These are phyloP conservation scores for Tridacna crocea DNA, from an alignment of 2,888 invertebrate genomes.

Conservation along the genomic window DNA sequence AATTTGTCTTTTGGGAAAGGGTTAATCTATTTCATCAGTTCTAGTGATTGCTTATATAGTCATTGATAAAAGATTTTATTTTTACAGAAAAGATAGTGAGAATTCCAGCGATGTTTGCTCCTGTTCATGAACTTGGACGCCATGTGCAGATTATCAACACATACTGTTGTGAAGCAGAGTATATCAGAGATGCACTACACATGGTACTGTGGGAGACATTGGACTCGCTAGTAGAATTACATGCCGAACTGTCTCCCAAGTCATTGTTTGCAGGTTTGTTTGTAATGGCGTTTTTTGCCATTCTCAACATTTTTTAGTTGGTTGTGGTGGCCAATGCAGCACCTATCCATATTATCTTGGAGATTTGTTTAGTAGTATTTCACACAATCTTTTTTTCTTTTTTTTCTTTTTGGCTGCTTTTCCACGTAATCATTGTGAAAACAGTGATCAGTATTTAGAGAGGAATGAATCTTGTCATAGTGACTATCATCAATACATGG, in stretches of 20 bases:
- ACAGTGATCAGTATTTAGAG: no score
- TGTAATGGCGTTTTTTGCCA: not conserved
- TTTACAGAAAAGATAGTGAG: slow-evolving; percentile 75
- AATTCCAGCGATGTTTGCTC: slow-evolving; percentile 79
- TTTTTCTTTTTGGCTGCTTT: no score
- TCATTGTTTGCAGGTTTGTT: slow-evolving; percentile 80
- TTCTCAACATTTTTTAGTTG: not conserved
- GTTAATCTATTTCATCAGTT: no score
- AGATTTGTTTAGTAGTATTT: no score
- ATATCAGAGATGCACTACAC: slow-evolving; percentile 77
- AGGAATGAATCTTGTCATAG: no score
- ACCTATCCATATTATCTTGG: no score
- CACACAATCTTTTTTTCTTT: no score
- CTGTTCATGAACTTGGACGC: slow-evolving; percentile 78
- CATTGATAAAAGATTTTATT: not conserved
- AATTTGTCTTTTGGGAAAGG: no score
- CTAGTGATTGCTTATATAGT: no score
- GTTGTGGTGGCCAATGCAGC: no score
- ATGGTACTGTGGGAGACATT: slow-evolving; percentile 79
- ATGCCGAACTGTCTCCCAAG: slow-evolving; percentile 73
- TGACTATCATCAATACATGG: no score
- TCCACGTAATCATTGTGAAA: no score
- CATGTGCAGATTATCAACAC: slow-evolving; percentile 82
- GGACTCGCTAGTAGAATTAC: slow-evolving; percentile 79
- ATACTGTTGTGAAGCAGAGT: slow-evolving; percentile 81